Base-by-base conservation (phyloP, 1,140 invertebrate genomes). In the Adelges cooleyi region DNA sequence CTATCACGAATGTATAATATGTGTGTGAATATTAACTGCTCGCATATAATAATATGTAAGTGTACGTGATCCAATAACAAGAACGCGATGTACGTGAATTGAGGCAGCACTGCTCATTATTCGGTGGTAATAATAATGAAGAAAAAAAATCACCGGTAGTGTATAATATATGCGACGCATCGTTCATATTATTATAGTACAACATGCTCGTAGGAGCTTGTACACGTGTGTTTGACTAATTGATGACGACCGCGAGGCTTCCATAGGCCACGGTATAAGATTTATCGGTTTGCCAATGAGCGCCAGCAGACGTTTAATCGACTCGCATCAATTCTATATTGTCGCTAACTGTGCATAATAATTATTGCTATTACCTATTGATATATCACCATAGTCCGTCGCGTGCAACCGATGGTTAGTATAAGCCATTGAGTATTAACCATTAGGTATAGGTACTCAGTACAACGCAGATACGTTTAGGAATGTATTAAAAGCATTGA, bases 21-120 rank as follows among this genome's bases (percentile, higher is more conserved):
- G 17, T 22, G 51, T 22, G 52, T 38, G 53, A 42, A 25, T 56
- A 15, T 42, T 56, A 56, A 40, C 38, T 36, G 38, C 40, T 27
- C 22, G 33, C 8, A n/a, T n/a, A n/a, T n/a, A n/a, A n/a, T n/a
- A n/a, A n/a, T n/a, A n/a, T n/a, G 15, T 22, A 20, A 29, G 17
- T 20, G 53, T 56, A 56, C 53, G 53, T 56, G 53, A 56, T 56
- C 53, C 22, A 56, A 56, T 56, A 22, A 20, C 5, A 33, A n/a
- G 11, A 33, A 6, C 29, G 5, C 29, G 29, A 22, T 11, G n/a
- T n/a, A 25, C 40, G 38, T 15, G 22, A 56, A 42, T 17, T 36
- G 36, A 33, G 20, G 51, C 9, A 3, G 27, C n/a, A 33, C n/a
- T 40, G 52, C 52, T n/a, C 33, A 53, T 53, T 38, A 54, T 22